Evolutionary conservation across 2,888 invertebrate genomes (phyloP).

Genomic region (Hypolimnas misippus): DNA sequence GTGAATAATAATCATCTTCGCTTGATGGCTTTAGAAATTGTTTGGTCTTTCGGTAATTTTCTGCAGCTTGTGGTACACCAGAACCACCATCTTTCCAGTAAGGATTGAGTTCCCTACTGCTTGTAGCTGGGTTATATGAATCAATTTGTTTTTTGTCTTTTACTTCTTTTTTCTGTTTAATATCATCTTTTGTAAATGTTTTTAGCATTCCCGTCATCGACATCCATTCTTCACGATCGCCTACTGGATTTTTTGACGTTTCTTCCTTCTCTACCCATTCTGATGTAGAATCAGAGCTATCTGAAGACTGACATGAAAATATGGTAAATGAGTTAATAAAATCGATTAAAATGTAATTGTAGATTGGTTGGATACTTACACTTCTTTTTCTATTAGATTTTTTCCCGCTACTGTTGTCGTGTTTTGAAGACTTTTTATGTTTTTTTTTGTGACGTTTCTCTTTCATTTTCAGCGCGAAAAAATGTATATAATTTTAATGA

Average conservation of each 20-base stretch:
- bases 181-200: slow-evolving; percentile 75
- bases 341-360: neutral
- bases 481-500: neutral
- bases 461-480: slow-evolving; percentile 51
- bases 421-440: slow-evolving; percentile 62
- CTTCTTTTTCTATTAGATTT: slow-evolving; percentile 50
- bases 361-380: slow-evolving; percentile 50
- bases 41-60: slow-evolving; percentile 64
- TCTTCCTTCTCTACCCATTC: slow-evolving; percentile 86
- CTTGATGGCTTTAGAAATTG: slow-evolving; percentile 70
- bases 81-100: slow-evolving; percentile 96
- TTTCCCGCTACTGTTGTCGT: slow-evolving; percentile 56
- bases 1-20: slow-evolving; percentile 60
- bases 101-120: slow-evolving; percentile 93
- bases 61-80: slow-evolving; percentile 87
- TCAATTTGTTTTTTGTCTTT: slow-evolving; percentile 81
- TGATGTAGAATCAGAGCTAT: slow-evolving; percentile 64
- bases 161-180: slow-evolving; percentile 76
- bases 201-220: slow-evolving; percentile 83
- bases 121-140: slow-evolving; percentile 88
- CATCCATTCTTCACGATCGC: slow-evolving; percentile 92
- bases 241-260: slow-evolving; percentile 43
- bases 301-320: slow-evolving; percentile 53
- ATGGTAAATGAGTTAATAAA: too few relatives aligned
- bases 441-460: slow-evolving; percentile 65